A percentile compares a stretch with the other conserved stretches of the same genome.
These are phyloP conservation scores for Actenoides hombroni DNA, from an alignment of 2,113 vertebrate genomes.

Conservation along the genomic window DNA sequence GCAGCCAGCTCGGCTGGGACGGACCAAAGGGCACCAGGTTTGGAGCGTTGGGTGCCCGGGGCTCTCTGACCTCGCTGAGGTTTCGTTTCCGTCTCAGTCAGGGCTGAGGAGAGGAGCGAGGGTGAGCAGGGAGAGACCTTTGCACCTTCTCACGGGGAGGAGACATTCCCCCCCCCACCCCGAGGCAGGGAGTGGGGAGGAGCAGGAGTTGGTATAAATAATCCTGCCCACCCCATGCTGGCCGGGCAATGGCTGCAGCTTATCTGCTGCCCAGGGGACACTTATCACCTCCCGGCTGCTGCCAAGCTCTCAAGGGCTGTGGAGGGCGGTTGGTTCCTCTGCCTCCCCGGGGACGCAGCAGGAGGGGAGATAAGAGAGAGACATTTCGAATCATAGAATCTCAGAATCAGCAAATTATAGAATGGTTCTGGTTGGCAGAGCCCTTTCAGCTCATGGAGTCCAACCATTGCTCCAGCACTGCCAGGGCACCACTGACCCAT, in stretches of 20 bases:
- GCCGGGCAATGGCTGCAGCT: background rate
- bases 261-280: conserved; percentile 40
- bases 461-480: background rate
- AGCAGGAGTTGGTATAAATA: conserved; percentile 23
- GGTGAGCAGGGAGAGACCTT: background rate
- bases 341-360: rapidly evolving
- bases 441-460: background rate
- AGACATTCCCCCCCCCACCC: background rate
- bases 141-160: background rate
- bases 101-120: background rate
- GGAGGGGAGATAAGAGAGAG: background rate
- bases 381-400: background rate
- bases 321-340: background rate
- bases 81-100: background rate
- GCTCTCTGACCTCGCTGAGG: background rate
- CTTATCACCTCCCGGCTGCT: background rate
- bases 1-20: rapidly evolving
- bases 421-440: background rate
- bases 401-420: background rate
- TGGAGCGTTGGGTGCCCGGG: rapidly evolving
- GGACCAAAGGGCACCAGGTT: background rate
- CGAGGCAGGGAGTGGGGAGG: background rate
- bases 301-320: background rate
- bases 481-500: background rate
- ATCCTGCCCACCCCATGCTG: background rate